These are phyloP conservation scores for Lagopus muta DNA, from an alignment of 2,113 vertebrate genomes.

Conservation along the genomic window DNA sequence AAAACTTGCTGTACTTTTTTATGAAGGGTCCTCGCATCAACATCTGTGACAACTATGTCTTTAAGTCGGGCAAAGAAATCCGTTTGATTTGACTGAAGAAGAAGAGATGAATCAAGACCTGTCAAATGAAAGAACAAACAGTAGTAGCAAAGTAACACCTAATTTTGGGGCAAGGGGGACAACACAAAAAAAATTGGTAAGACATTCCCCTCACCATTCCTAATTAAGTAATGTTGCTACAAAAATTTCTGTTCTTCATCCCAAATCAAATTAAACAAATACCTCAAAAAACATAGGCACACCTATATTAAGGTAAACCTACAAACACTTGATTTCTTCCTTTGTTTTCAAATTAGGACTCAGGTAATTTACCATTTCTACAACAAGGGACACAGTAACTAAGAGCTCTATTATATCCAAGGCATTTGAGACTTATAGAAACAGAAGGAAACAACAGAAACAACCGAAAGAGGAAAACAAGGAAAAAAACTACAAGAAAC, in stretches of 20 bases:
- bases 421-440: background rate
- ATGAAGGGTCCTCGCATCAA: constrained; percentile 88
- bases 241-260: background rate
- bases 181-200: background rate
- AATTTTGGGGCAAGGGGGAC: background rate
- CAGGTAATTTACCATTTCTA: background rate
- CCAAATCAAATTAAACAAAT: background rate
- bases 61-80: constrained; percentile 88
- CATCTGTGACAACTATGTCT: constrained; percentile 91
- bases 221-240: background rate
- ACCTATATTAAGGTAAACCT: background rate
- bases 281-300: no score
- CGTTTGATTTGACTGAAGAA: constrained; percentile 84
- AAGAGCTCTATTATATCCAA: background rate
- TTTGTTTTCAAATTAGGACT: background rate
- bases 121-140: constrained; percentile 15
- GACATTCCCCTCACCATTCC: no score
- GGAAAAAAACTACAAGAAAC: no score
- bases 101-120: constrained; percentile 90
- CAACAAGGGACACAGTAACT: background rate
- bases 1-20: constrained; percentile 83
- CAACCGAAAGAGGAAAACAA: no score
- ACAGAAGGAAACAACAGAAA: no score
- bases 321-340: background rate
- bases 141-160: background rate